Percentiles rank a stretch among this genome's conserved stretches.
phyloP scores from a whole-genome alignment of 2,888 invertebrate genomes.

The Philereme transversata region DNA sequence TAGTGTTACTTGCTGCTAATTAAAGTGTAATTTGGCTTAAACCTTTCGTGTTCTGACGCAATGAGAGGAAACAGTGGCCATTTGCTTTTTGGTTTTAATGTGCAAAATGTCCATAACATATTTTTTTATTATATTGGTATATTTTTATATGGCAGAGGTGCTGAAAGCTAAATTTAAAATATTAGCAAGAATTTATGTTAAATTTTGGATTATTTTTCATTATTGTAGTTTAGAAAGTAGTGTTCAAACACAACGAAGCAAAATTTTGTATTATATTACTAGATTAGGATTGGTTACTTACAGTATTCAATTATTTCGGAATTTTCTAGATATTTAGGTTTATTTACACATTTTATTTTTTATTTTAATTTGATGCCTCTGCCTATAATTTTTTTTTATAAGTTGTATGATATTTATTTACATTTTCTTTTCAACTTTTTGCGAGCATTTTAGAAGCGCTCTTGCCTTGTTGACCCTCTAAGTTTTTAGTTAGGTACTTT shows the following conservation, averaged over 20 bases:
- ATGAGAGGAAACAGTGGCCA: conserved; percentile 61
- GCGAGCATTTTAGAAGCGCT: conserved; percentile 54
- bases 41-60: conserved; percentile 28
- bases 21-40: not conserved
- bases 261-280: conserved; percentile 34
- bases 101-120: conserved; percentile 35
- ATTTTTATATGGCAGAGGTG: conserved; percentile 59
- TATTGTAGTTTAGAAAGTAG: conserved; percentile 44
- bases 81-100: conserved; percentile 57
- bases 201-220: conserved; percentile 28
- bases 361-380: conserved; percentile 61
- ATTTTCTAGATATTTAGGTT: conserved; percentile 50
- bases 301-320: conserved; percentile 62
- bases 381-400: conserved; percentile 44
- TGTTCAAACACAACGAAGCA: conserved; percentile 74
- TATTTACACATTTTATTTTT: conserved; percentile 46
- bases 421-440: conserved; percentile 38
- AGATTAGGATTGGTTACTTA: conserved; percentile 64
- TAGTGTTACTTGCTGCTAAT: too few relatives aligned
- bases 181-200: not conserved
- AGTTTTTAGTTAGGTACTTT: conserved; percentile 57
- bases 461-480: conserved; percentile 68
- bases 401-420: conserved; percentile 43
- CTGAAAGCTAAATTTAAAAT: conserved; percentile 32
- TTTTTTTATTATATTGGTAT: conserved; percentile 42